Evolutionary conservation across 2,113 vertebrate species (phyloP).

Genomic region (Neoarius graeffei): DNA sequence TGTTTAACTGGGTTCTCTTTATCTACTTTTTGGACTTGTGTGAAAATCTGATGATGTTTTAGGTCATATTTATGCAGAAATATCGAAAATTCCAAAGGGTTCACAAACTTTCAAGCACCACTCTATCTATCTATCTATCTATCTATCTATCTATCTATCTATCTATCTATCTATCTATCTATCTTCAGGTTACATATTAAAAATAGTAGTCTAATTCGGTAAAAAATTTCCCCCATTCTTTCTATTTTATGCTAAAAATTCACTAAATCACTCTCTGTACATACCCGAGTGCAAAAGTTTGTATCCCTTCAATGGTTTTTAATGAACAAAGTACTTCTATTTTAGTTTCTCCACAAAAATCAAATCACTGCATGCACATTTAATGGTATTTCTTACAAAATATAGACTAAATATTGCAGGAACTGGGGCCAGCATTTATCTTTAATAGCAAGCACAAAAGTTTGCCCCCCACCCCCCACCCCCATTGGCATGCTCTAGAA

Average conservation of each 20-base stretch:
- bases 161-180: too few species aligned
- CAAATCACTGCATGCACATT: neutral
- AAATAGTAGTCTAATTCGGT: neutral
- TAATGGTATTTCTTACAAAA: neutral
- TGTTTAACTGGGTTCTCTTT: too few species aligned
- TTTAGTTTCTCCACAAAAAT: neutral
- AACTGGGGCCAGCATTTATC: neutral
- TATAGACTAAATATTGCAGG: neutral
- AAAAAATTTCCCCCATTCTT: neutral
- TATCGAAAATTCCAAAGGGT: too few species aligned
- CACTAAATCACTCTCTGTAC: neutral
- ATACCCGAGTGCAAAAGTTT: neutral
- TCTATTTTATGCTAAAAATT: neutral
- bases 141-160: too few species aligned
- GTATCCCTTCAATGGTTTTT: neutral
- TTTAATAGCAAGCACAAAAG: neutral
- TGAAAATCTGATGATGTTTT: too few species aligned
- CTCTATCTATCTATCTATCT: too few species aligned
- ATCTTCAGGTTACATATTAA: neutral
- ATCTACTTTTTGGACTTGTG: too few species aligned
- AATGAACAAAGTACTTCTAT: neutral
- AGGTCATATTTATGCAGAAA: too few species aligned
- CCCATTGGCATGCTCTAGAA: neutral
- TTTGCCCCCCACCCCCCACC: neutral
- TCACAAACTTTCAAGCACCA: too few species aligned